These are phyloP conservation scores for Gnatocerus cornutus DNA, from an alignment of 2,888 invertebrate genomes.

Conservation along the genomic window DNA sequence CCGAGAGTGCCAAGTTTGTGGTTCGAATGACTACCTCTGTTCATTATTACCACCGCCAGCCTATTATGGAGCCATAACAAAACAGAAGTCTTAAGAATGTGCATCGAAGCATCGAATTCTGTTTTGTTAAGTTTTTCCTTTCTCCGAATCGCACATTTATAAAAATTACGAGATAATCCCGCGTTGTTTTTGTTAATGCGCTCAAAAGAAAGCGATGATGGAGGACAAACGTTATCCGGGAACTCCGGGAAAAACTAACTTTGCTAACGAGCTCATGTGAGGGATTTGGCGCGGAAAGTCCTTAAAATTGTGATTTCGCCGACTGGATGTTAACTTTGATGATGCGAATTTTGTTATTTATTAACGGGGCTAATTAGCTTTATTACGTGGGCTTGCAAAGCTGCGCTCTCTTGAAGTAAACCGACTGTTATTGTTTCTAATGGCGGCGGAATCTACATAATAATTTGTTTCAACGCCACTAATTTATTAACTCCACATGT, in stretches of 20 bases:
- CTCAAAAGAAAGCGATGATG: conserved; percentile 24
- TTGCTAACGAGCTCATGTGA: conserved; percentile 29
- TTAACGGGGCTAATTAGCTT: conserved; percentile 4
- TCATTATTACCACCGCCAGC: conserved; percentile 22
- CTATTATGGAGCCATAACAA: conserved; percentile 29
- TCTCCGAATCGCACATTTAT: conserved; percentile 17
- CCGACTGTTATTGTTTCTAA: background rate
- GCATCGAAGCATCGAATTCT: conserved; percentile 9
- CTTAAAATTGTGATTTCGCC: conserved; percentile 7
- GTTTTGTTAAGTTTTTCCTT: conserved; percentile 23
- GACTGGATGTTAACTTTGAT: conserved; percentile 9
- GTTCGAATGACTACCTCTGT: conserved; percentile 44
- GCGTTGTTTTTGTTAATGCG: conserved; percentile 9
- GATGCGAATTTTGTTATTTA: conserved; percentile 4
- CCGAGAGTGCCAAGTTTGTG: conserved; percentile 44
- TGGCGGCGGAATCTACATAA: no score
- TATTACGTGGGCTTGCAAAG: background rate
- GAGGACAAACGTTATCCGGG: conserved; percentile 27
- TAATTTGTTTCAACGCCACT: no score
- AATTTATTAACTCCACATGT: no score
- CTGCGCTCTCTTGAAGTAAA: background rate
- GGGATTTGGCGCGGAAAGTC: conserved; percentile 14
- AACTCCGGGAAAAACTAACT: conserved; percentile 15
- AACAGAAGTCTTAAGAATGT: conserved; percentile 19
- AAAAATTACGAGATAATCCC: conserved; percentile 31